Evolutionary conservation across 1,140 invertebrate species (phyloP).

Genomic region (Drosophila kurseongensis): DNA sequence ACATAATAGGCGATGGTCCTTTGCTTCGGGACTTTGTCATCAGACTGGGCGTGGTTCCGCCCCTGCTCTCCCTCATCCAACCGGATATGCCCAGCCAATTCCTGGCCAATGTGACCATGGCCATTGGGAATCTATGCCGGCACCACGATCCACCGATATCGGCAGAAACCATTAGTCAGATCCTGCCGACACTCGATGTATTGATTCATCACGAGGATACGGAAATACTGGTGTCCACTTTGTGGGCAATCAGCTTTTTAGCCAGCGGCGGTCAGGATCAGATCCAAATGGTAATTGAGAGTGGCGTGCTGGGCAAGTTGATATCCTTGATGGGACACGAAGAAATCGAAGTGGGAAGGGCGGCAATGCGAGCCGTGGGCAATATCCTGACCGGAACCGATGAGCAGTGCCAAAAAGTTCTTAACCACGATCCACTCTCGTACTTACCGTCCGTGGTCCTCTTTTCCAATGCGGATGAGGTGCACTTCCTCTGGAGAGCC

Average conservation of each 20-base stretch:
- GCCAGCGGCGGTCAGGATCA: not conserved
- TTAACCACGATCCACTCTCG: not conserved
- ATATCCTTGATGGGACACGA: not conserved
- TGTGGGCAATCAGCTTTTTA: not conserved
- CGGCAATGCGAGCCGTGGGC: not conserved
- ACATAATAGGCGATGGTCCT: constrained; percentile 2
- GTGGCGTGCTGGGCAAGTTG: not conserved
- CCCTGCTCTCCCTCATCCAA: not conserved
- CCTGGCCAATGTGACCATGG: not conserved
- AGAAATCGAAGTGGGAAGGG: not conserved
- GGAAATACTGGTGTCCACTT: not conserved
- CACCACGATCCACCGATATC: not conserved
- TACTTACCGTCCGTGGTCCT: not conserved
- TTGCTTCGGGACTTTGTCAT: constrained; percentile 1
- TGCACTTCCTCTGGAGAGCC: not conserved
- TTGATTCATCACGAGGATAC: not conserved
- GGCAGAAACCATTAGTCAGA: not conserved
- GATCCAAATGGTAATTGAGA: not conserved
- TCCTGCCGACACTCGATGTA: not conserved
- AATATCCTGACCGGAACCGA: not conserved
- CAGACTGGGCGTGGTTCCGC: not conserved
- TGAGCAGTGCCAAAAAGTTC: not conserved
- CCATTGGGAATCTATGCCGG: not conserved
- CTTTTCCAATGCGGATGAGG: not conserved
- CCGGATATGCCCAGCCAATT: not conserved